Evolutionary conservation across 1,140 invertebrate genomes (phyloP), one percentile per base, ranked within the genome.

Genomic region (Neocloeon triangulifer): DNA sequence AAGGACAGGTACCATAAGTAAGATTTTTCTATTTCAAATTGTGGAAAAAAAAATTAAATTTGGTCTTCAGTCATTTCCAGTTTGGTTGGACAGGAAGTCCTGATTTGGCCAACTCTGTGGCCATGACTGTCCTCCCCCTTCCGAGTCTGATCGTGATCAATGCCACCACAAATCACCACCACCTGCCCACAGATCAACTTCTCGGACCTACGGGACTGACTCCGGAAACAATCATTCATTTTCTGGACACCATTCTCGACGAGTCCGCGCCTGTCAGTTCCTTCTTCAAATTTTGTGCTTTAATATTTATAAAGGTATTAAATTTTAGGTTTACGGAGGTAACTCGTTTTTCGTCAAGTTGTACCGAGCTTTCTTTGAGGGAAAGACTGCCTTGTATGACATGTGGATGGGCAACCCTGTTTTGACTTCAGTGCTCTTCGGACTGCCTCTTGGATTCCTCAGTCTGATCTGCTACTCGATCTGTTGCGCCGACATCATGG

Each of bases 351-450:
- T 63, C 16, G 67, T 81, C 14, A 58, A 69, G 27, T 34, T 78
- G 15, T 79, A 79, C 44, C 60, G 84, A 44, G 62, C 63, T 6
- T 72, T 73, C 45, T 89, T 75, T 48, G 79, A 89, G 52, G 58
- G 66, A 3, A 65, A 64, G 45, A 69, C 71, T 19, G 66, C 69
- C 2, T 49, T 88, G 15, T 52, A 53, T 17, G 69, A 77, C 30
- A 89, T 91, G 81, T 91, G 82, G 81, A 58, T 60, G 39, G 81
- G 81, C 13, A 88, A 91, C 59, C 85, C 86, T 3, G 73, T 89
- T 20, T 53, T 92, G 26, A 88, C 84, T 5, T 62, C 76, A 14
- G 68, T 92, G 5, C 58, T 92, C 5, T 82, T 86, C 54, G 82
- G 82, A 7, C 58, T 94, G 22, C 89, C 89, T 7, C 51, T 82